Conservation (phyloP, 2,888 invertebrate genomes). For the Pandemis cinnamomeana region DNA sequence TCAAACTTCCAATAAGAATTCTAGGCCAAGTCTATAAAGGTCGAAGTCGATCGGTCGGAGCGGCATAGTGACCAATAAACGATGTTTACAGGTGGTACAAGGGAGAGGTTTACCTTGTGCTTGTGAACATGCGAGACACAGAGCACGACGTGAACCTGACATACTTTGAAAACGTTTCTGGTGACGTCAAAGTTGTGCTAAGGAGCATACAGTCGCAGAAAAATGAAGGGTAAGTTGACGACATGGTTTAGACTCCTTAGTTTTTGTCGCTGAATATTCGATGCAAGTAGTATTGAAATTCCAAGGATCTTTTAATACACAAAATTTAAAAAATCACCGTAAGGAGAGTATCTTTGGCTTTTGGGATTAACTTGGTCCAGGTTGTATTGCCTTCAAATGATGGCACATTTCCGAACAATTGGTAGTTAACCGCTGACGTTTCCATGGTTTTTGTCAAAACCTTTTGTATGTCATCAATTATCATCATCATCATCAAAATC, state of each 20-base stretch:
- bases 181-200: constrained; percentile 77
- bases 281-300: too few relatives aligned
- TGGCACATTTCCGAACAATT: too few relatives aligned
- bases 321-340: too few relatives aligned
- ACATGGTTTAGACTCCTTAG: background rate
- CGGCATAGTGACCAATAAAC: constrained; percentile 32
- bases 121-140: constrained; percentile 80
- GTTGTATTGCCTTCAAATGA: too few relatives aligned
- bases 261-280: too few relatives aligned
- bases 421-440: too few relatives aligned
- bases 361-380: too few relatives aligned
- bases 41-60: constrained; percentile 33
- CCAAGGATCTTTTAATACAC: too few relatives aligned
- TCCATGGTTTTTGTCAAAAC: too few relatives aligned
- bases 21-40: constrained; percentile 39
- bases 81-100: constrained; percentile 67
- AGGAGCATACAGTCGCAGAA: constrained; percentile 68
- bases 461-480: too few relatives aligned
- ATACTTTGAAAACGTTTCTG: constrained; percentile 71
- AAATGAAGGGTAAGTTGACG: constrained; percentile 58
- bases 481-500: background rate
- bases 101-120: constrained; percentile 66
- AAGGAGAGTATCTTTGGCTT: too few relatives aligned
- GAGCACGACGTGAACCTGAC: constrained; percentile 65
- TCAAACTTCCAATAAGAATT: constrained; percentile 23